Percentiles rank a stretch among this genome's conserved stretches.
phyloP scores from a whole-genome alignment of 2,888 invertebrate genomes.

The Eupithecia pulchellata region DNA sequence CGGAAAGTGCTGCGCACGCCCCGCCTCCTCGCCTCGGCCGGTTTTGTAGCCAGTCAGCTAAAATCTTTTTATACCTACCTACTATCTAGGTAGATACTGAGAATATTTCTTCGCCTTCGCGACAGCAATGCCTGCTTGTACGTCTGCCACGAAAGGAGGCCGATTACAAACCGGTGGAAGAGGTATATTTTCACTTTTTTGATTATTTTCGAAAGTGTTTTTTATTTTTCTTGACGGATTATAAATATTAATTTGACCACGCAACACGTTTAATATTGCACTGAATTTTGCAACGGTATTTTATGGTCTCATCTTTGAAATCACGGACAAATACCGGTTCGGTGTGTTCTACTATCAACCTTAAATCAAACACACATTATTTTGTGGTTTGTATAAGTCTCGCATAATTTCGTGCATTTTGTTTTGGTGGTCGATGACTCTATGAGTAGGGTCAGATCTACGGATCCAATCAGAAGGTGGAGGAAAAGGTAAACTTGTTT shows the following conservation, averaged over 20 bases:
- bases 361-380: not conserved
- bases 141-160: not conserved
- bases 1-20: no score
- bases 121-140: no score
- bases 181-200: constrained; percentile 3
- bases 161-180: not conserved
- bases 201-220: not conserved
- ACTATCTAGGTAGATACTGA: no score
- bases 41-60: no score
- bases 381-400: not conserved
- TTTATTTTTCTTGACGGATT: not conserved
- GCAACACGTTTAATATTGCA: not conserved
- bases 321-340: not conserved
- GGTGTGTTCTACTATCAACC: not conserved
- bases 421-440: not conserved
- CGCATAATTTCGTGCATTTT: not conserved
- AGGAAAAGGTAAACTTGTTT: not conserved
- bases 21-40: no score
- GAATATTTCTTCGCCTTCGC: no score
- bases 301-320: constrained; percentile 3
- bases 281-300: constrained; percentile 23
- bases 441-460: not conserved
- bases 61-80: no score
- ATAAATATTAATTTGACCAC: constrained; percentile 3
- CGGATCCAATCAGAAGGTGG: not conserved